These are phyloP conservation scores for Epizoanthus ramosus DNA, from an alignment of 92 coral and sea anemone genomes.

Conservation along the genomic window DNA sequence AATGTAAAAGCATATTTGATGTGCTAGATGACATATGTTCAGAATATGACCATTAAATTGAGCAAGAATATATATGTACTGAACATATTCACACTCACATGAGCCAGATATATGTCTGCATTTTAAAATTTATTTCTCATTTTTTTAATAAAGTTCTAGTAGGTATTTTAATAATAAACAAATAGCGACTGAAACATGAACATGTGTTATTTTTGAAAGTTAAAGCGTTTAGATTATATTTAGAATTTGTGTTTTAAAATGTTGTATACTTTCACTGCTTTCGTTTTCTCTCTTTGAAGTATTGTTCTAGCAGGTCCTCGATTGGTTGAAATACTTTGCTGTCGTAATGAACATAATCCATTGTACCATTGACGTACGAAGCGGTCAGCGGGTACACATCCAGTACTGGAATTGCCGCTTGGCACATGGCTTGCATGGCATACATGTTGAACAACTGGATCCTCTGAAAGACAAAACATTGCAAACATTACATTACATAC, in stretches of 20 bases:
- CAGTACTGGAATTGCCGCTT: slow-evolving; percentile 32
- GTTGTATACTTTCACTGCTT: not conserved
- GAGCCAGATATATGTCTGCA: not conserved
- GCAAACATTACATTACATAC: not conserved
- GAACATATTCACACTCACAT: not conserved
- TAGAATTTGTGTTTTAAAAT: not conserved
- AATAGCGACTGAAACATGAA: too few species aligned
- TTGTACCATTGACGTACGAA: slow-evolving; percentile 27
- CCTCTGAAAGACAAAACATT: slow-evolving; percentile 1
- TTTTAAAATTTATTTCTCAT: not conserved
- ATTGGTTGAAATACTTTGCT: slow-evolving; percentile 18
- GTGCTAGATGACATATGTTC: not conserved
- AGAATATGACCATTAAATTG: too few species aligned
- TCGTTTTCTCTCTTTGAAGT: slow-evolving; percentile 27
- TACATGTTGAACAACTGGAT: slow-evolving; percentile 32
- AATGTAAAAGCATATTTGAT: not conserved
- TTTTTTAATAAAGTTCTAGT: too few species aligned
- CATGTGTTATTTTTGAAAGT: too few species aligned
- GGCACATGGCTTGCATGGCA: slow-evolving; percentile 51
- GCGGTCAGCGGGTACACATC: slow-evolving; percentile 39
- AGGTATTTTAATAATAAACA: too few species aligned
- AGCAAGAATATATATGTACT: not conserved
- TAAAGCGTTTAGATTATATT: too few species aligned
- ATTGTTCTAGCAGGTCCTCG: slow-evolving; percentile 30
- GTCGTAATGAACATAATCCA: slow-evolving; percentile 41